Evolutionary conservation across 2,888 invertebrate species (phyloP).

Genomic region (Eueremaeus valkanovi): DNA sequence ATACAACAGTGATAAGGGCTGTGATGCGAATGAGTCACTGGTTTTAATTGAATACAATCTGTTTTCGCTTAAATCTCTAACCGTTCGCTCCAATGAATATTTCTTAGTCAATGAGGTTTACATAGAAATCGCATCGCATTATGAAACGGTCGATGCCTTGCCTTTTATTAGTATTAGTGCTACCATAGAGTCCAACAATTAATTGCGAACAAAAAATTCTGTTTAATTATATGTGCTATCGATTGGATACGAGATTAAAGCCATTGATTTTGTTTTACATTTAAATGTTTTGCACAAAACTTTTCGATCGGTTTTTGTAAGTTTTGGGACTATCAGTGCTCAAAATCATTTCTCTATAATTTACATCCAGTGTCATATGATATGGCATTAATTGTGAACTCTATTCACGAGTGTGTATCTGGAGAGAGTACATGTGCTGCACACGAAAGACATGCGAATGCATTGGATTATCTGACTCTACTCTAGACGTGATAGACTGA

Average conservation of each 20-base stretch:
- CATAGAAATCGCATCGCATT: background rate
- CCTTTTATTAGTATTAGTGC: background rate
- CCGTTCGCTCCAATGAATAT: slow-evolving; percentile 18
- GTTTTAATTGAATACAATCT: slow-evolving; percentile 22
- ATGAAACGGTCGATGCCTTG: background rate
- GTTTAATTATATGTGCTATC: slow-evolving; percentile 8
- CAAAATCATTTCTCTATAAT: background rate
- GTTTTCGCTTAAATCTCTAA: background rate
- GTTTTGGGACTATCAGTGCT: background rate
- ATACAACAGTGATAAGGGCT: too few relatives aligned
- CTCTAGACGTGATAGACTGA: background rate
- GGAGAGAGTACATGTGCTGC: background rate
- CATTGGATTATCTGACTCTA: background rate
- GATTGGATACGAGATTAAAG: background rate
- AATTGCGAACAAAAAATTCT: slow-evolving; percentile 1
- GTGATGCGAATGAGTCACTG: slow-evolving; percentile 1
- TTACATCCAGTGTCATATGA: background rate
- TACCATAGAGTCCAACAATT: background rate
- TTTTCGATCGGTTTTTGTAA: background rate
- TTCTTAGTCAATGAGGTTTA: slow-evolving; percentile 9
- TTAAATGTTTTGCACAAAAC: background rate
- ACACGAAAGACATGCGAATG: background rate
- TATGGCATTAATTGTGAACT: slow-evolving; percentile 10
- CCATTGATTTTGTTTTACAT: background rate
- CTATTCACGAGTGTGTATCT: background rate